These are phyloP conservation scores for Atlantisia rogersi DNA, from an alignment of 2,113 vertebrate species.

Conservation along the genomic window DNA sequence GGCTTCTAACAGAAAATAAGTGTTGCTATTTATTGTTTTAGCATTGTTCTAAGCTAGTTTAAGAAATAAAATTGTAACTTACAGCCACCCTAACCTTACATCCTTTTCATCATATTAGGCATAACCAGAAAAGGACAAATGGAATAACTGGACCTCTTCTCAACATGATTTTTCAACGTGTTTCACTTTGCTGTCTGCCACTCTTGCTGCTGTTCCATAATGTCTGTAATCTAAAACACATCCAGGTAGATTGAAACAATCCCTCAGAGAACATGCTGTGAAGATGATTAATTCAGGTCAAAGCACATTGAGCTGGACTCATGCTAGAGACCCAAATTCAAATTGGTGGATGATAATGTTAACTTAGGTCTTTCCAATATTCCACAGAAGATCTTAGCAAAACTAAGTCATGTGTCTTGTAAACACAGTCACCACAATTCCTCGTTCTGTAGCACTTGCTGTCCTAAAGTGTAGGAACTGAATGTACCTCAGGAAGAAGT, in stretches of 20 bases:
- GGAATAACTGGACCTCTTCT: conserved; percentile 54
- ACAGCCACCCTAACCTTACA: background rate
- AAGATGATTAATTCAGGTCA: conserved; percentile 27
- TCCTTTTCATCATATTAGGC: background rate
- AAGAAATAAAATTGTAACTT: background rate
- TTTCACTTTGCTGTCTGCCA: conserved; percentile 57
- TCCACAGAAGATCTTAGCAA: background rate
- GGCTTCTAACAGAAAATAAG: background rate
- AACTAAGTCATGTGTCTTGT: background rate
- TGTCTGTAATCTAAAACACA: background rate
- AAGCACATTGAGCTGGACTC: conserved; percentile 13
- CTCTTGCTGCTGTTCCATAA: conserved; percentile 17
- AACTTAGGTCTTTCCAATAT: background rate
- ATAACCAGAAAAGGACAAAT: conserved; percentile 44
- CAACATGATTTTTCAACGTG: conserved; percentile 32
- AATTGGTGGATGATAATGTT: background rate
- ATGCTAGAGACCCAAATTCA: background rate
- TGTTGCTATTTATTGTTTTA: background rate
- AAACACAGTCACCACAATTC: background rate
- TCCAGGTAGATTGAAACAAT: conserved; percentile 12
- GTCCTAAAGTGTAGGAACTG: background rate
- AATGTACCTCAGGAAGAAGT: background rate
- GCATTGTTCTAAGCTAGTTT: background rate
- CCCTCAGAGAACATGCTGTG: conserved; percentile 32
- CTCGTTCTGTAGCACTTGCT: conserved; percentile 3